Evolutionary conservation across 2,113 vertebrate species (phyloP).

Genomic region (Istiophorus platypterus): DNA sequence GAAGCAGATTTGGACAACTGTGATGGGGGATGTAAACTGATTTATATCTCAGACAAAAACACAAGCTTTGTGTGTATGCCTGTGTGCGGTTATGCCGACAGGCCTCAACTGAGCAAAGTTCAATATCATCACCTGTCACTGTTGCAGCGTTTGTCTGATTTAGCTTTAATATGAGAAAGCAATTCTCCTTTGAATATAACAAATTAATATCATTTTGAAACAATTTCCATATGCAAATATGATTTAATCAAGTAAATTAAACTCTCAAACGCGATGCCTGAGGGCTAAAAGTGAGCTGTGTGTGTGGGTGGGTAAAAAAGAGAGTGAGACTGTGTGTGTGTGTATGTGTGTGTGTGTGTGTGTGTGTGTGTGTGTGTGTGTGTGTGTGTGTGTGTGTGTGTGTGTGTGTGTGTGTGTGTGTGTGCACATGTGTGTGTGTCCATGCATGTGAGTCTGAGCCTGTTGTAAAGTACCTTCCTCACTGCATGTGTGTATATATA

Average conservation of each 20-base stretch:
- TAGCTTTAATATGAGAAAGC: conserved; percentile 78
- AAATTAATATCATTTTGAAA: conserved; percentile 85
- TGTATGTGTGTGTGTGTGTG: conserved; percentile 19
- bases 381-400: conserved; percentile 20
- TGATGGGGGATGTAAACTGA: conserved; percentile 11
- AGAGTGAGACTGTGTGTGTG: conserved; percentile 3
- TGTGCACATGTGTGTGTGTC: background rate
- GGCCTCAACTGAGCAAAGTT: conserved; percentile 68
- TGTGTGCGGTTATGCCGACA: background rate
- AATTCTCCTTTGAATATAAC: conserved; percentile 83
- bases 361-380: background rate
- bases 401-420: conserved; percentile 6
- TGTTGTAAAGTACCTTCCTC: conserved; percentile 9
- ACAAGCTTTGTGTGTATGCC: background rate
- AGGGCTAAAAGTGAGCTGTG: conserved; percentile 72
- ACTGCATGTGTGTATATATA: background rate
- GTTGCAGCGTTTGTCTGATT: conserved; percentile 64
- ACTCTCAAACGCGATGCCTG: conserved; percentile 74
- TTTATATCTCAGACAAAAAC: background rate
- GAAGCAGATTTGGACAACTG: conserved; percentile 10
- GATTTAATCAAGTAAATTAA: conserved; percentile 86
- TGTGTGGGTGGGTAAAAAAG: conserved; percentile 35
- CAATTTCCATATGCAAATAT: conserved; percentile 88
- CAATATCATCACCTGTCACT: conserved; percentile 76
- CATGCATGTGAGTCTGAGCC: conserved; percentile 17